Percentiles rank a stretch among this genome's conserved stretches.
phyloP scores from a whole-genome alignment of 2,797 vertebrate genomes.

The Pangasius sanitwongsei region DNA sequence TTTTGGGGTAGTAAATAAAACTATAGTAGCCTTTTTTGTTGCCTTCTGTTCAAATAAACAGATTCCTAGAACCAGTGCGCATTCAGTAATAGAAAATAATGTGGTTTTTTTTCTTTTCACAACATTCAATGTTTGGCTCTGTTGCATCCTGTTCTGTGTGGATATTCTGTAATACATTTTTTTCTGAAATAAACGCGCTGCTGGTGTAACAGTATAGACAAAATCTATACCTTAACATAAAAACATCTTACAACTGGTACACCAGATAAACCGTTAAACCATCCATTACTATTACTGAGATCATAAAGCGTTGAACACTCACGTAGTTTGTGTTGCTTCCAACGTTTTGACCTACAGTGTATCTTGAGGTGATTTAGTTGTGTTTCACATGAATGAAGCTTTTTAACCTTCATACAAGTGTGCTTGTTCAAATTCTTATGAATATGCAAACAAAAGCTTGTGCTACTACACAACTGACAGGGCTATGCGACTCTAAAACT shows the following conservation, averaged over 20 bases:
- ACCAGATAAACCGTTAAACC: background rate
- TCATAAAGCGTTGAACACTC: background rate
- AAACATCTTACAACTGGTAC: background rate
- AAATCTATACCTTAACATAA: background rate
- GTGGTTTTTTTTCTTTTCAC: background rate
- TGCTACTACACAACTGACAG: background rate
- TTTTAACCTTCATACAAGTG: background rate
- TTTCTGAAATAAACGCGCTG: background rate
- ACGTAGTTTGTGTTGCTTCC: background rate
- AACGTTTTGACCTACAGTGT: background rate
- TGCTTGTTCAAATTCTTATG: conserved; percentile 4
- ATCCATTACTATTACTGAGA: background rate
- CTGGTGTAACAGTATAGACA: background rate
- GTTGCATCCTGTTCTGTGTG: background rate
- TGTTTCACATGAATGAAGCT: conserved; percentile 6
- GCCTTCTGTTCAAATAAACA: background rate
- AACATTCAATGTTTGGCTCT: background rate
- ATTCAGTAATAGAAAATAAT: conserved; percentile 4
- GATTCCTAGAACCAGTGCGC: background rate
- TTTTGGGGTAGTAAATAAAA: background rate
- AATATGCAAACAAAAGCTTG: background rate
- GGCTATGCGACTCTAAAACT: background rate
- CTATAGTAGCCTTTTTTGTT: background rate
- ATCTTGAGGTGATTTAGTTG: conserved; percentile 10
- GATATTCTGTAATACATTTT: conserved; percentile 3